phyloP scores from a whole-genome alignment of 2,888 invertebrate species.

The Chalcis sispes region DNA sequence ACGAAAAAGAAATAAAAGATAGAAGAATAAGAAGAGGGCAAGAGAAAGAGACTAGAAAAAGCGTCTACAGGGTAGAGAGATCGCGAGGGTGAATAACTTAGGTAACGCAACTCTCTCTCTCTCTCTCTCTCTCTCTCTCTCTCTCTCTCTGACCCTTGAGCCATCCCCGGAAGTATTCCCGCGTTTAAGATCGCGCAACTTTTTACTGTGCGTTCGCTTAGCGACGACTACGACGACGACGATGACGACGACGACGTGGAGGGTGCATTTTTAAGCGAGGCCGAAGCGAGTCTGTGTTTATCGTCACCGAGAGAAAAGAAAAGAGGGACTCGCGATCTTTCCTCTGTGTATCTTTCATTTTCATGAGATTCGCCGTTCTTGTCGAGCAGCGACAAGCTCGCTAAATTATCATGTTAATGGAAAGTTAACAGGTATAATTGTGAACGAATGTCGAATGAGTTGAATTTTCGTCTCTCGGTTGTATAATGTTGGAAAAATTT shows the following conservation, averaged over 20 bases:
- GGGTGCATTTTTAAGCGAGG: conserved; percentile 57
- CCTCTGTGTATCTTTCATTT: conserved; percentile 56
- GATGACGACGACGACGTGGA: too few species aligned
- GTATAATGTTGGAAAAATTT: too few species aligned
- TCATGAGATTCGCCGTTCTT: conserved; percentile 40
- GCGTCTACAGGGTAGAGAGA: neutral
- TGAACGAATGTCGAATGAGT: conserved; percentile 9
- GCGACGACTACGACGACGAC: conserved; percentile 35
- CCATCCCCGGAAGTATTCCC: conserved; percentile 42
- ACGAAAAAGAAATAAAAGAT: conserved; percentile 30
- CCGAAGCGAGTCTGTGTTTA: conserved; percentile 38
- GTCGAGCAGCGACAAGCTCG: neutral
- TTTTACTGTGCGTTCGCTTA: conserved; percentile 54
- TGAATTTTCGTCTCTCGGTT: too few species aligned
- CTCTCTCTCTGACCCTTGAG: conserved; percentile 35
- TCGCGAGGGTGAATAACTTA: conserved; percentile 55
- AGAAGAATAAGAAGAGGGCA: conserved; percentile 12
- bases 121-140: neutral
- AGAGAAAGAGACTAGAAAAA: conserved; percentile 21
- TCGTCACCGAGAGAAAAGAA: conserved; percentile 15
- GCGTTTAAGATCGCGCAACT: conserved; percentile 54
- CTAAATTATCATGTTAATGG: conserved; percentile 46
- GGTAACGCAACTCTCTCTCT: conserved; percentile 13
- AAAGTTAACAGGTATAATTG: conserved; percentile 50
- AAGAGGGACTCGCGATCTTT: neutral